Base-by-base conservation (phyloP, 2,888 invertebrate species). In the Volucella zonaria region DNA sequence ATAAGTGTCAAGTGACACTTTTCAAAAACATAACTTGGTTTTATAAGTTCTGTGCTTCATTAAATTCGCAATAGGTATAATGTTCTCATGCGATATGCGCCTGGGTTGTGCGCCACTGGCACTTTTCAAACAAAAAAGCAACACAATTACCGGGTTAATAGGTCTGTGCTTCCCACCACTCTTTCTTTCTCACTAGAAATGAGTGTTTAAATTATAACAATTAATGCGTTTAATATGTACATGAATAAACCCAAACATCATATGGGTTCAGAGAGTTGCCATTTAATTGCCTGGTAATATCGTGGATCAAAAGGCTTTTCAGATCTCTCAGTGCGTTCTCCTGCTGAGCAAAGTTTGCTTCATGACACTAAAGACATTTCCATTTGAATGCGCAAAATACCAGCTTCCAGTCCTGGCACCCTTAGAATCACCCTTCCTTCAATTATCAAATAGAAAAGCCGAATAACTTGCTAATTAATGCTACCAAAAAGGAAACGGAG, bases 401-500 rank as follows among this genome's bases (percentile, higher is more conserved):
- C 62, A 11, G 3, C 1, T 31, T 6, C 31, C 31, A 31, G 6
- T 31, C 6, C 31, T 31, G 31, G 6, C 4, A 31, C 6, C 4
- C 31, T 31, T 31, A 31, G 4, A 6, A 6, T 31, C 6, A 31
- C 31, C 31, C 6, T 31, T 31, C 6, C 31, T 4, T 0, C 31
- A 31, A 6, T 31, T 31, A 31, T 62, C 58, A 73, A 58, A 66
- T 51, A 49, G 14, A 73, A 78, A 51, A 49, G 66, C 38, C 64
- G 52, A 71, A 59, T 66, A 71, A 66, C 64, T 78, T 71, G 52
- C 66, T 71, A 71, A 78, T 78, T 78, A 71, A 78, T 73, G 78
- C 78, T 78, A 64, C 59, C 71, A 64, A 71, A 31, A 66, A 71
- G 78, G 58, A 66, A 66, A 59, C 51, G 42, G 14, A 51, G 64